Conservation (phyloP, 23 tunicate species). For the Oikopleura albicans region DNA sequence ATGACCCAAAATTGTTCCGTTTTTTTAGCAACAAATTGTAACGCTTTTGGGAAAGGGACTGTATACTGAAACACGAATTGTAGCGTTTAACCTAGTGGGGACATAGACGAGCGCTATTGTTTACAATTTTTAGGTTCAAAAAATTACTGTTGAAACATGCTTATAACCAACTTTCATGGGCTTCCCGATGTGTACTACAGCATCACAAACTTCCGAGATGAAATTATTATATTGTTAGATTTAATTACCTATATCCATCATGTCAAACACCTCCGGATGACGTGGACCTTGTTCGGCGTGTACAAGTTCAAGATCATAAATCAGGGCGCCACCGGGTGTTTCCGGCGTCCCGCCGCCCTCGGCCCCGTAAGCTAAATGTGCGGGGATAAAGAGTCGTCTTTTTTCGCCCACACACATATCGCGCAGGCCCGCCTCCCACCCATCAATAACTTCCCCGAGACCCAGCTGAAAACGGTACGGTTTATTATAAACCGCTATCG, state of each 20-base stretch:
- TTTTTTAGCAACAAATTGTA: no score
- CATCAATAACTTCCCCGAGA: conserved; percentile 86
- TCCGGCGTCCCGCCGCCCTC: conserved; percentile 78
- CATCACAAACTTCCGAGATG: no score
- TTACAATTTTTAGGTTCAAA: no score
- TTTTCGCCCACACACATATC: conserved; percentile 94
- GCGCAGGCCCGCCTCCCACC: conserved; percentile 72
- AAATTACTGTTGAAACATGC: no score
- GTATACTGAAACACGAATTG: no score
- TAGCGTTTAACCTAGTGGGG: no score
- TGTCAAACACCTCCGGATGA: conserved; percentile 82
- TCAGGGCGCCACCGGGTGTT: conserved; percentile 80
- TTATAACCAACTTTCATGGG: no score
- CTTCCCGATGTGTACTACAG: no score
- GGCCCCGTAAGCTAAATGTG: conserved; percentile 77
- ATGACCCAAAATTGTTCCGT: no score
- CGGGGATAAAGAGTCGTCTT: conserved; percentile 55
- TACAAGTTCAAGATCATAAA: conserved; percentile 73
- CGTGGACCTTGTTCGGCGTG: conserved; percentile 96
- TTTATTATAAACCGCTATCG: conserved; percentile 22
- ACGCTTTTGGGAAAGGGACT: no score
- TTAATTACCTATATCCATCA: no score
- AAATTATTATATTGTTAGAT: conserved; percentile 46
- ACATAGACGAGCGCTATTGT: no score
- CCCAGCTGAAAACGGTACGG: conserved; percentile 90